Base-by-base conservation (phyloP, 1,140 invertebrate species). In the Drosophila tsacasi region DNA sequence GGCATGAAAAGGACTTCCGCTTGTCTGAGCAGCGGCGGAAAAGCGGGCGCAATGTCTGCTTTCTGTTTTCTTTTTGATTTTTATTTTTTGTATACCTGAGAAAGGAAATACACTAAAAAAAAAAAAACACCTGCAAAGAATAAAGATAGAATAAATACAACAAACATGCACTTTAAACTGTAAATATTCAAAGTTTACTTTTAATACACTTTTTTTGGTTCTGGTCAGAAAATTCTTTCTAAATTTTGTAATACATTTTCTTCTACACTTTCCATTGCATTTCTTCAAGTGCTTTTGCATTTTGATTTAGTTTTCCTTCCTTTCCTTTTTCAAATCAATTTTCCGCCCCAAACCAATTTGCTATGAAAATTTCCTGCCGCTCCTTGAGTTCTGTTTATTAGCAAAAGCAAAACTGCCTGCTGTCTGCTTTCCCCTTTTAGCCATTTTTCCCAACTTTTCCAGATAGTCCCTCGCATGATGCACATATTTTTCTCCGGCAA, bases 1-100 rank as follows among this genome's bases (percentile, higher is more conserved):
- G 69, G 76, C 72, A 63, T 82, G 71, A 76, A 86, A 82, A 76
- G 83, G 76, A 73, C 72, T 86, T 86, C 79, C 83, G 76, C 69
- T 76, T 79, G 79, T 79, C 83, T 76, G 83, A 60, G 52, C 77
- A 72, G 47, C 46, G 42, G 49, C 58, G 37, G 19, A 30, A 58
- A 44, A 66, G 23, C 27, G 27, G 35, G 44, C 3, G 13, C 8
- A 55, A 37, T 23, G 52, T 55, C 52, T 57, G 19, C 19, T 19
- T 40, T 27, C 23, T 23, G 8, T 8, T 49, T 49, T 25, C 21
- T 17, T 47, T 10, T 46, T 37, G 35, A 37, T 2, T 12, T 32
- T n/a, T n/a, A n/a, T 17, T 19, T 12, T 66, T 68, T 21, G 13
- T 55, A 19, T 52, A 69, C 67, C 68, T 71, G 42, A n/a, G 21